Percentiles rank a stretch among this genome's conserved stretches.
Conservation (phyloP, 2,113 vertebrate genomes). For the Hippocampus abdominalis region DNA sequence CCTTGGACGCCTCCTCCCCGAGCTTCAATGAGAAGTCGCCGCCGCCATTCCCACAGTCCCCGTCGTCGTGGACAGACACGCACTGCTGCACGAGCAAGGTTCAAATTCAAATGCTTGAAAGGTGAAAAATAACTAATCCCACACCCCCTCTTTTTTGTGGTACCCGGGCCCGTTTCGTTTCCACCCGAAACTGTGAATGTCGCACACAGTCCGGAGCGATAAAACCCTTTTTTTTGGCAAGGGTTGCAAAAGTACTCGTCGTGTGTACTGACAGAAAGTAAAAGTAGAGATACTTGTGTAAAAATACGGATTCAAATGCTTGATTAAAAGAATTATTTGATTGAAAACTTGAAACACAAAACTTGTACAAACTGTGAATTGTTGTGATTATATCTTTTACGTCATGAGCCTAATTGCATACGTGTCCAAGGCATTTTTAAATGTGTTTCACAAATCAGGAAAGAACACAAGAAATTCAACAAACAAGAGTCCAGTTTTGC, state of each 20-base stretch:
- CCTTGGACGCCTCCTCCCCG: conserved; percentile 56
- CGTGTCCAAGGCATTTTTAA: no score
- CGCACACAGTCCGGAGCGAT: conserved; percentile 28
- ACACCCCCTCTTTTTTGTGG: not conserved
- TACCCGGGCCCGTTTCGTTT: not conserved
- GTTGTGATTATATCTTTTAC: no score
- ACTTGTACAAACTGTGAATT: no score
- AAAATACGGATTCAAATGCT: not conserved
- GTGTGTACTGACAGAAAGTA: not conserved
- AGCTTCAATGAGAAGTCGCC: conserved; percentile 60
- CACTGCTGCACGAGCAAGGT: conserved; percentile 37
- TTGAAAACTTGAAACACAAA: no score
- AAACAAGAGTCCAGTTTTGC: no score
- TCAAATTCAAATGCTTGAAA: conserved; percentile 7
- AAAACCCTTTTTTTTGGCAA: conserved; percentile 51
- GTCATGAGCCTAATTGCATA: no score
- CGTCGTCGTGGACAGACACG: conserved; percentile 48
- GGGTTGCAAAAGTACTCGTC: not conserved
- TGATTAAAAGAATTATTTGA: no score
- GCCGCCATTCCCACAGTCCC: conserved; percentile 60
- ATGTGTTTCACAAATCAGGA: no score
- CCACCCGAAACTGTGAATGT: not conserved
- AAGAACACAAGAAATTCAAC: no score
- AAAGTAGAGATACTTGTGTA: not conserved
- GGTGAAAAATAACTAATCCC: not conserved